These are phyloP conservation scores for Eupithecia pulchellata DNA, from an alignment of 2,888 invertebrate species.

Conservation along the genomic window DNA sequence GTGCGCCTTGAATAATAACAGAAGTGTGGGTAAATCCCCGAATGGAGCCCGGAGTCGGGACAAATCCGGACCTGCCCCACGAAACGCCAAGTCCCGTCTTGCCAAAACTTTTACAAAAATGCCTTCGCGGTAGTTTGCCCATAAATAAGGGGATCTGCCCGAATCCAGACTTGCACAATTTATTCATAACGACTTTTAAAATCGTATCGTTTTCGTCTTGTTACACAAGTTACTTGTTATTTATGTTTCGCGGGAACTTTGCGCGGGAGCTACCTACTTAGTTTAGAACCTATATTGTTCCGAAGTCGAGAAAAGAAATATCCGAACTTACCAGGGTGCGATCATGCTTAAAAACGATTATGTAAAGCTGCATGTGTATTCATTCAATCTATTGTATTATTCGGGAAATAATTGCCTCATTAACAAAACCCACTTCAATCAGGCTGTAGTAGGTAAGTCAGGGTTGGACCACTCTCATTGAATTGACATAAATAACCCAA, in stretches of 20 bases:
- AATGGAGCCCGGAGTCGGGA: slow-evolving; percentile 45
- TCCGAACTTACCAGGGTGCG: neutral
- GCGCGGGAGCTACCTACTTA: neutral
- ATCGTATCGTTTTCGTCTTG: slow-evolving; percentile 51
- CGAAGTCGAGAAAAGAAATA: neutral
- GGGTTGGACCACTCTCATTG: slow-evolving; percentile 11
- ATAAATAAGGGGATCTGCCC: slow-evolving; percentile 60
- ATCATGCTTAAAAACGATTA: neutral
- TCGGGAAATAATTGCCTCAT: neutral
- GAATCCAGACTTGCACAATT: slow-evolving; percentile 48
- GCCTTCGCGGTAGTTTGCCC: slow-evolving; percentile 51
- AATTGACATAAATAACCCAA: slow-evolving; percentile 27
- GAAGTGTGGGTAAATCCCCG: slow-evolving; percentile 39
- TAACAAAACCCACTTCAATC: slow-evolving; percentile 5
- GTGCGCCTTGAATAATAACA: slow-evolving; percentile 54
- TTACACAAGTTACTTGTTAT: slow-evolving; percentile 43
- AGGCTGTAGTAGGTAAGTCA: slow-evolving; percentile 4
- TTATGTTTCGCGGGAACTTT: slow-evolving; percentile 35
- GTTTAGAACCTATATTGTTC: neutral
- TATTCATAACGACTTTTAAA: slow-evolving; percentile 53
- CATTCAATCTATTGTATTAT: neutral
- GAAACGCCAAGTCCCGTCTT: slow-evolving; percentile 37
- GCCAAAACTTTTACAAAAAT: slow-evolving; percentile 55
- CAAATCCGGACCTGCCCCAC: slow-evolving; percentile 59
- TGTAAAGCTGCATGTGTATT: neutral